These are phyloP conservation scores for Percina caprodes DNA, from an alignment of 2,113 vertebrate genomes.

Conservation along the genomic window DNA sequence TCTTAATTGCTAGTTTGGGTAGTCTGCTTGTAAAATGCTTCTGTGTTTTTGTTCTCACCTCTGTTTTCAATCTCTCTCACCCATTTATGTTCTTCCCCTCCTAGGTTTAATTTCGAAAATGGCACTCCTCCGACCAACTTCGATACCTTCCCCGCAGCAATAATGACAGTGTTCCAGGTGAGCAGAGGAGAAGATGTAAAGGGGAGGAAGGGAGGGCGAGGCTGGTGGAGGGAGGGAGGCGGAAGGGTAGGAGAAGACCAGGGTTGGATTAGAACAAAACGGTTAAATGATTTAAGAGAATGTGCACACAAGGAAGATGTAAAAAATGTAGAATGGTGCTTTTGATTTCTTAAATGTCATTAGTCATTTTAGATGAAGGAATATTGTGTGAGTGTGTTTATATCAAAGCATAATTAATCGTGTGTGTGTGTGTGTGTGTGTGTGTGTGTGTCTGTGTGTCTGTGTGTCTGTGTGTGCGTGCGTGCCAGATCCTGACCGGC, in stretches of 20 bases:
- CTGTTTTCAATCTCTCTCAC: neutral
- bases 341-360: constrained; percentile 37
- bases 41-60: neutral
- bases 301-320: constrained; percentile 5
- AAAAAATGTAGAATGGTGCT: constrained; percentile 22
- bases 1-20: constrained; percentile 19
- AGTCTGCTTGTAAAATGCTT: constrained; percentile 2
- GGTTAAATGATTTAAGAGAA: constrained; percentile 38
- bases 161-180: constrained; percentile 99
- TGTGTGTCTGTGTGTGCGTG: constrained; percentile 24
- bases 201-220: neutral
- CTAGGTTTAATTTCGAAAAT: constrained; percentile 89
- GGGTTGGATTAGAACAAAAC: constrained; percentile 34
- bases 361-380: neutral
- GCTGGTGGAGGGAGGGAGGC: neutral
- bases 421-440: neutral
- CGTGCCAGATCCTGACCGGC: constrained; percentile 88
- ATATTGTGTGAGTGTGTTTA: neutral
- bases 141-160: constrained; percentile 98
- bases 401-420: neutral
- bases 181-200: constrained; percentile 26
- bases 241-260: neutral
- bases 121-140: constrained; percentile 97
- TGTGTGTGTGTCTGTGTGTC: constrained; percentile 23
- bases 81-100: constrained; percentile 18